phyloP scores from a whole-genome alignment of 2,113 vertebrate genomes.

The Cercocebus atys region DNA sequence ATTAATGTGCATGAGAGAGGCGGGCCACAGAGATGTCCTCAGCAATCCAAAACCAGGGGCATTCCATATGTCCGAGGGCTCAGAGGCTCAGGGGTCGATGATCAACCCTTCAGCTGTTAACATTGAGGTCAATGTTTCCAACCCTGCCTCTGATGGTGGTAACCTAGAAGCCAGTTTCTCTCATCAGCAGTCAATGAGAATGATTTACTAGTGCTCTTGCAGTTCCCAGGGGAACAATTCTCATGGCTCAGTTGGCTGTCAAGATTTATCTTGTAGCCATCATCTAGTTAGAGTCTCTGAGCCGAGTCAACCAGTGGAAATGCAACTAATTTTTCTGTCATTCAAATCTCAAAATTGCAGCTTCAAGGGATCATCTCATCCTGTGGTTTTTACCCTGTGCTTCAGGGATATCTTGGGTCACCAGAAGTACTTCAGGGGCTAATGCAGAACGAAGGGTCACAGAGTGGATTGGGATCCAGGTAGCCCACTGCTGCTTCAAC shows the following conservation, averaged over 20 bases:
- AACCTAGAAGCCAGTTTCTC: neutral
- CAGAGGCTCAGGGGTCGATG: neutral
- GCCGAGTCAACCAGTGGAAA: neutral
- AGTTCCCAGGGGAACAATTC: slow-evolving; percentile 37
- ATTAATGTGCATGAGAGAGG: neutral
- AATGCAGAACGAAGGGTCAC: neutral
- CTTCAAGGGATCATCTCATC: neutral
- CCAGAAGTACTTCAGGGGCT: neutral
- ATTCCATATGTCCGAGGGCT: neutral
- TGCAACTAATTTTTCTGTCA: neutral
- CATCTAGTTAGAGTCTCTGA: neutral
- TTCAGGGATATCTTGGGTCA: neutral
- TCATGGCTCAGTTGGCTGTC: slow-evolving; percentile 37
- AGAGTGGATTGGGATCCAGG: neutral
- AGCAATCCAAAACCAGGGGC: neutral
- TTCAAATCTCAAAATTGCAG: neutral
- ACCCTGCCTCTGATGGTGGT: neutral
- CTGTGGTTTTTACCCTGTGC: neutral
- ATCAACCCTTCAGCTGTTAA: neutral
- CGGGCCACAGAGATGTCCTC: neutral
- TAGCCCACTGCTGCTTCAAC: neutral
- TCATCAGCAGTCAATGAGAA: slow-evolving; percentile 9
- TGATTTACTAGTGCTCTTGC: neutral
- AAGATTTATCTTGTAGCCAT: slow-evolving; percentile 51
- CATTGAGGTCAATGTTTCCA: neutral